These are phyloP conservation scores for Poeciliopsis presidionis DNA, from an alignment of 2,797 vertebrate genomes.

Conservation along the genomic window DNA sequence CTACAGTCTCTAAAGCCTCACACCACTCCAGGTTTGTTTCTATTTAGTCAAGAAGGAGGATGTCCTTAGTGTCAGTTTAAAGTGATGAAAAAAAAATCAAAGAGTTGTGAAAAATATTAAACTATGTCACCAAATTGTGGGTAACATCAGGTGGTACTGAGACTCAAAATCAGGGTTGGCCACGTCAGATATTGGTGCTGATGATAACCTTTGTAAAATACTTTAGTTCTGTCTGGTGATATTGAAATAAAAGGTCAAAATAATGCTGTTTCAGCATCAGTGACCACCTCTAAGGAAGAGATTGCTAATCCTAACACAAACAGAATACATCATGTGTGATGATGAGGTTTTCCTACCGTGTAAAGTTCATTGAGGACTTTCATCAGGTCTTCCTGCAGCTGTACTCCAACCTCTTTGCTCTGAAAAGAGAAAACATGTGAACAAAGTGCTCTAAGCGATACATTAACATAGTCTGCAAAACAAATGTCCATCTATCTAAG, in stretches of 20 bases:
- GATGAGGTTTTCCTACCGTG: constrained; percentile 84
- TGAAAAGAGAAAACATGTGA: constrained; percentile 65
- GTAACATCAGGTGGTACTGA: background rate
- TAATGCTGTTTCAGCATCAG: background rate
- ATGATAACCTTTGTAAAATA: background rate
- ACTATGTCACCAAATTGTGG: background rate
- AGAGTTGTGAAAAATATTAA: background rate
- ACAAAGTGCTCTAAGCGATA: constrained; percentile 10
- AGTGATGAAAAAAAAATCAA: background rate
- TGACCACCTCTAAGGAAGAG: background rate
- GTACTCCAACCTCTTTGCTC: constrained; percentile 98
- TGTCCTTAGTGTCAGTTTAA: background rate
- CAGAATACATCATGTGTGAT: constrained; percentile 5
- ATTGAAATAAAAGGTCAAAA: background rate
- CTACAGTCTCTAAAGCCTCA: too few species aligned
- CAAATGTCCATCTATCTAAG: constrained; percentile 21
- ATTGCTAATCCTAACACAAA: background rate
- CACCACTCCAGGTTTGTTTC: too few species aligned
- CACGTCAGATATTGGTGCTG: background rate
- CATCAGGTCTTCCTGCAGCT: constrained; percentile 98
- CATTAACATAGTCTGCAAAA: constrained; percentile 4
- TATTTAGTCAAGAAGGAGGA: too few species aligned
- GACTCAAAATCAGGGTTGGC: background rate
- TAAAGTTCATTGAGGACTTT: constrained; percentile 98
- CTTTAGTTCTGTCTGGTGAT: background rate